Evolutionary conservation across 92 coral and sea anemone genomes (phyloP), one percentile per base, ranked within the genome.

Genomic region (Chrysogorgia sp.): DNA sequence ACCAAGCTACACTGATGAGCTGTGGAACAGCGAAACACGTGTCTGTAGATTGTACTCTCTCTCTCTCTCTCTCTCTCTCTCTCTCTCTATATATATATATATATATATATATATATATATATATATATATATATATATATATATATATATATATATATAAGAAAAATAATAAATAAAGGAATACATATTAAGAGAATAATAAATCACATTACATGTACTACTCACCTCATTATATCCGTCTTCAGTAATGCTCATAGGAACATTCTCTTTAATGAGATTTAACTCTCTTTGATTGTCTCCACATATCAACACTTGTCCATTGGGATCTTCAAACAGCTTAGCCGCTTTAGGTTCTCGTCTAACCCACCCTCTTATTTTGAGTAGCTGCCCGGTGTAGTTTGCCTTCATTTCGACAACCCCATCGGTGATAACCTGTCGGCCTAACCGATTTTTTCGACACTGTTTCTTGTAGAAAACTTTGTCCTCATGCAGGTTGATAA

Each of bases 271-370:
- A 34, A 72, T 56, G 29, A 72, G 79, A 72, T 72, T 72, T 24
- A 53, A 30, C 20, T 72, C 79, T 33, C 65, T 59, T 21, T 58
- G 31, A 6, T 72, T 33, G 22, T 53, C 79, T 30, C 58, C 58
- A 49, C 30, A 34, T 31, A 72, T 53, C 34, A 58, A 40, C 8
- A 91, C 90, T 1, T 77, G 84, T 28, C 98, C 97, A 77, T 91
- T 92, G 22, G 40, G 56, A 79, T 91, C 98, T 22, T 86, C 84
- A 58, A 75, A 69, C 17, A 83, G 88, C 52, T 85, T 68, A 2
- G 98, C 97, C 1, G 98, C 98, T 22, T n/a, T 69, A 10, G 78
- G 82, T 59, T 87, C 90, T 33, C 98, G 90, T 58, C 78, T 87
- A 1, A 94, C 96, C 88, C 88, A 89, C 2, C 87, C 96, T 17